Percentiles rank a stretch among this genome's conserved stretches.
phyloP scores from a whole-genome alignment of 2,888 invertebrate species.

The Acanthococcus lagerstroemiae region DNA sequence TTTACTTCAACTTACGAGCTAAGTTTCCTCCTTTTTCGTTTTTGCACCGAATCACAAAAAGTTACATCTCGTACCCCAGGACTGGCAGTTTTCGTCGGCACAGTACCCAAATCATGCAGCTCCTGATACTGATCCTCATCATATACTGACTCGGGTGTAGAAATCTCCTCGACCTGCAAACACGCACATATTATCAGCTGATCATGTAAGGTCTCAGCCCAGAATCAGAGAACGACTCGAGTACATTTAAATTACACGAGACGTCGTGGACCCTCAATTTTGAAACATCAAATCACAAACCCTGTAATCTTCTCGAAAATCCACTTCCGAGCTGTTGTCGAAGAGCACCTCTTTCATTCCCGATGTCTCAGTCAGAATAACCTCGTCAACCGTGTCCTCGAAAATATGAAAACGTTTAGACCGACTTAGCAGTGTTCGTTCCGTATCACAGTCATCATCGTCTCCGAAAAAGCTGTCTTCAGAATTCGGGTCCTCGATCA shows the following conservation, averaged over 20 bases:
- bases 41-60: constrained; percentile 2
- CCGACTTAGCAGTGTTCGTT: too few relatives aligned
- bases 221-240: too few relatives aligned
- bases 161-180: constrained; percentile 3
- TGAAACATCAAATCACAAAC: background rate
- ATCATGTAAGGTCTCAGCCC: too few relatives aligned
- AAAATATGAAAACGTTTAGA: background rate
- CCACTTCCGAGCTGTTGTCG: too few relatives aligned
- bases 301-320: too few relatives aligned
- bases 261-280: background rate
- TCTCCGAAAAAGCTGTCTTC: background rate
- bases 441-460: background rate
- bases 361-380: too few relatives aligned
- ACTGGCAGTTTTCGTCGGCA: background rate
- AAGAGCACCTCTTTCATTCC: too few relatives aligned
- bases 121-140: background rate
- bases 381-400: background rate
- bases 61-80: background rate
- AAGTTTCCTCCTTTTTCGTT: constrained; percentile 4
- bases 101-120: too few relatives aligned
- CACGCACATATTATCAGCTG: background rate
- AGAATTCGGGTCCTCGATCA: constrained; percentile 1
- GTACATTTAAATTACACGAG: background rate
- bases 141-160: background rate
- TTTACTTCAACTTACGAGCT: background rate